Conservation (phyloP, 35 echinoderm and acorn worm genomes). For the Apostichopus parvimensis region DNA sequence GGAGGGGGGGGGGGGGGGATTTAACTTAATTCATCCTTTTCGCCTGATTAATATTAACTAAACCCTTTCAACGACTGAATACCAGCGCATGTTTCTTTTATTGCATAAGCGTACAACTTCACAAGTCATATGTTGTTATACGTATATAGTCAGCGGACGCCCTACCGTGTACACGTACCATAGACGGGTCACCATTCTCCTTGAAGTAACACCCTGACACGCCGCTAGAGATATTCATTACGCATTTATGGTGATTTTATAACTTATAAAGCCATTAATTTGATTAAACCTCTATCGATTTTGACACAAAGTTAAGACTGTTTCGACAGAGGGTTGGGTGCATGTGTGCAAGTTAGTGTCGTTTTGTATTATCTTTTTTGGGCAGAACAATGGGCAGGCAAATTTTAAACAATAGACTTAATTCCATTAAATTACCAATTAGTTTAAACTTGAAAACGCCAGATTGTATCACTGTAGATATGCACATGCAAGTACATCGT, state of each 20-base stretch:
- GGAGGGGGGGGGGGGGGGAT: not conserved
- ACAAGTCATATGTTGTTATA: not conserved
- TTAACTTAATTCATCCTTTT: slow-evolving; percentile 17
- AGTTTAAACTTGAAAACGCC: not conserved
- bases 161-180: slow-evolving; percentile 19
- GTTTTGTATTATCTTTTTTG: not conserved
- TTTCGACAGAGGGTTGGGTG: not conserved
- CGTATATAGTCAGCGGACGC: not conserved
- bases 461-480: not conserved
- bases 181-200: not conserved
- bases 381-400: not conserved
- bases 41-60: slow-evolving; percentile 6
- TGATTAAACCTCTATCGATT: slow-evolving; percentile 37
- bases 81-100: not conserved
- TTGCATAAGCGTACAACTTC: not conserved
- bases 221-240: slow-evolving; percentile 35
- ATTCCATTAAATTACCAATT: slow-evolving; percentile 20
- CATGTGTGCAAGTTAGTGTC: not conserved
- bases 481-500: not conserved
- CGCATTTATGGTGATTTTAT: slow-evolving; percentile 45
- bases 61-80: not conserved
- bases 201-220: slow-evolving; percentile 30
- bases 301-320: slow-evolving; percentile 16
- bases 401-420: slow-evolving; percentile 1
- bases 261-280: slow-evolving; percentile 45